A percentile compares a stretch with the other conserved stretches of the same genome.
These are phyloP conservation scores for Linnaemya tessellans DNA, from an alignment of 2,888 invertebrate species.

Conservation along the genomic window DNA sequence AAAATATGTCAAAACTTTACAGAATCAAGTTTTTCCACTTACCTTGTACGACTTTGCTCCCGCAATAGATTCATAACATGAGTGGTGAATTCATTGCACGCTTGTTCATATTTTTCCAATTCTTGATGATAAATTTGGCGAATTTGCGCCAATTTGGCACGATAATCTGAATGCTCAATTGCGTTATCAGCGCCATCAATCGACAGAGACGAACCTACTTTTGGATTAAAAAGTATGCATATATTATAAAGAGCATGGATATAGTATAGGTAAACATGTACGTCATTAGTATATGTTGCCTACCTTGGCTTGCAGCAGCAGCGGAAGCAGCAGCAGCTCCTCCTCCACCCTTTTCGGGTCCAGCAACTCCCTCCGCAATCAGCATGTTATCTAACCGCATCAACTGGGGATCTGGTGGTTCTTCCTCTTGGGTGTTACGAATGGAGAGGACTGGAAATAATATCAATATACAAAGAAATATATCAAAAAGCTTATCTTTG, in stretches of 20 bases:
- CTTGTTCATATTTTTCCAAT: slow-evolving; percentile 99
- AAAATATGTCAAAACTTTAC: background rate
- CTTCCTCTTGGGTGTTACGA: slow-evolving; percentile 98
- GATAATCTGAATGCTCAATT: slow-evolving; percentile 99
- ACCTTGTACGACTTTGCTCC: slow-evolving; percentile 96
- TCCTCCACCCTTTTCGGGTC: slow-evolving; percentile 96
- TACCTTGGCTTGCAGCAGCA: slow-evolving; percentile 91
- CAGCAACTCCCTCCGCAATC: slow-evolving; percentile 98
- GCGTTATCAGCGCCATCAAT: slow-evolving; percentile 91
- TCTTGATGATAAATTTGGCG: slow-evolving; percentile 99
- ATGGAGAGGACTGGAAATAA: slow-evolving; percentile 91
- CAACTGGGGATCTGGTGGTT: slow-evolving; percentile 98
- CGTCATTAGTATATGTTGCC: slow-evolving; percentile 67
- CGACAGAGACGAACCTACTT: slow-evolving; percentile 81
- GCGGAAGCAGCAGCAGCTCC: slow-evolving; percentile 95
- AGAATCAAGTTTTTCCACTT: background rate
- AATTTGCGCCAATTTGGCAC: slow-evolving; percentile 99
- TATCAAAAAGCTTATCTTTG: too few species aligned
- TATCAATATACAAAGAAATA: background rate
- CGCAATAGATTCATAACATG: slow-evolving; percentile 99
- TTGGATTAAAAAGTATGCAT: background rate
- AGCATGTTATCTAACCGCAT: slow-evolving; percentile 99
- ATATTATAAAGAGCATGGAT: background rate
- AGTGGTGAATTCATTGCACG: slow-evolving; percentile 99
- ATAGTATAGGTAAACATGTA: background rate